phyloP scores from a whole-genome alignment of 2,888 invertebrate species.

The Opisthograptis luteolata region DNA sequence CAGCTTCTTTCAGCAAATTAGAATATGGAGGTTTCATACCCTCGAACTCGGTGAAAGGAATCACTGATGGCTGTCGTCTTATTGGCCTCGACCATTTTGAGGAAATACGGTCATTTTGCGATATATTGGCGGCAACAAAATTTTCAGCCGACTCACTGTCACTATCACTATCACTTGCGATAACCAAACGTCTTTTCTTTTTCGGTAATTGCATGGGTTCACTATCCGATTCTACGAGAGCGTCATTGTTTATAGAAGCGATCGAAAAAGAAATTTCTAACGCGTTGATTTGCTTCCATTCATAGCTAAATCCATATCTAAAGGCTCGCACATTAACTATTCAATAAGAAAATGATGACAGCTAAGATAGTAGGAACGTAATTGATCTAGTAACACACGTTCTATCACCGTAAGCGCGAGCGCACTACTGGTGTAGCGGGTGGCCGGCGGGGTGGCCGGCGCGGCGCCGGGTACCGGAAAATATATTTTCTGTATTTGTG shows the following conservation, averaged over 20 bases:
- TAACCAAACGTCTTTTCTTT: conserved; percentile 45
- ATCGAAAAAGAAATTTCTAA: conserved; percentile 40
- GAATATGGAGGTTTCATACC: conserved; percentile 4
- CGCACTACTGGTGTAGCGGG: too few relatives aligned
- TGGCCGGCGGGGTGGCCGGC: too few relatives aligned
- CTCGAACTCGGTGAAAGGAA: conserved; percentile 36
- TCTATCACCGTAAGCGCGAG: too few relatives aligned
- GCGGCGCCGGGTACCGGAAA: too few relatives aligned
- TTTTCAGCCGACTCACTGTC: conserved; percentile 38
- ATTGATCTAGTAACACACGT: too few relatives aligned
- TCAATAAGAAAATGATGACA: background rate
- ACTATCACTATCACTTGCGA: conserved; percentile 42
- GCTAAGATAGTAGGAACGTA: background rate
- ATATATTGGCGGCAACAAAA: conserved; percentile 43
- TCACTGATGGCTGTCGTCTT: conserved; percentile 42
- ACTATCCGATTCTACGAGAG: conserved; percentile 38
- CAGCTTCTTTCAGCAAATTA: conserved; percentile 3
- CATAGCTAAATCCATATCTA: conserved; percentile 24
- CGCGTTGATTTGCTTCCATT: conserved; percentile 41
- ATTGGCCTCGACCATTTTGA: conserved; percentile 36
- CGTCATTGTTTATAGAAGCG: conserved; percentile 40
- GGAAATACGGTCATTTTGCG: conserved; percentile 30
- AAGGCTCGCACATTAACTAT: background rate
- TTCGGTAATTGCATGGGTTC: conserved; percentile 41
- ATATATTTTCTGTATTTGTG: too few relatives aligned